These are phyloP conservation scores for Netta rufina DNA, from an alignment of 2,797 vertebrate species.

Conservation along the genomic window DNA sequence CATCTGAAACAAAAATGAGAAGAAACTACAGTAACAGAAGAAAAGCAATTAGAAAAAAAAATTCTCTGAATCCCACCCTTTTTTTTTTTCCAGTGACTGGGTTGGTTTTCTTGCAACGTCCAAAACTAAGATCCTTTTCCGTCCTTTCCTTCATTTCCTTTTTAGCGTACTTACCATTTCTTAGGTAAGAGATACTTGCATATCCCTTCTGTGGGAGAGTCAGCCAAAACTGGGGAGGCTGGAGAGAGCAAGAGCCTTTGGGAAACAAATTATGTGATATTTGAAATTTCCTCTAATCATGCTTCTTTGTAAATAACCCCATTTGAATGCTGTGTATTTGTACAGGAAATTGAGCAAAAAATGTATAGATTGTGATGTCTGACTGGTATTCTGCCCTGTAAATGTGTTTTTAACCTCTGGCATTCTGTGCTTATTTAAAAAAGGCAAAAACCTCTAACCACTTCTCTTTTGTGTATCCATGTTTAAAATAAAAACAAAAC, in stretches of 20 bases:
- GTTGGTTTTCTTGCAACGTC: slow-evolving; percentile 29
- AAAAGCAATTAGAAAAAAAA: slow-evolving; percentile 41
- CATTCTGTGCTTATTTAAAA: slow-evolving; percentile 85
- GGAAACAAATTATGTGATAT: slow-evolving; percentile 74
- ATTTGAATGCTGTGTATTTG: slow-evolving; percentile 96
- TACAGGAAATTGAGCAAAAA: slow-evolving; percentile 95
- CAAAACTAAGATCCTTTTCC: slow-evolving; percentile 2
- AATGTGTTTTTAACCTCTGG: slow-evolving; percentile 89
- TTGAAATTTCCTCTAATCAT: slow-evolving; percentile 76
- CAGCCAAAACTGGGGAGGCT: slow-evolving; percentile 72
- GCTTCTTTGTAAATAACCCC: slow-evolving; percentile 89
- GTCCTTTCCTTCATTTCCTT: background rate
- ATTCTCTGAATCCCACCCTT: slow-evolving; percentile 6
- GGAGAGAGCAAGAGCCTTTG: slow-evolving; percentile 75
- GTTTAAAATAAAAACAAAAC: slow-evolving; percentile 80
- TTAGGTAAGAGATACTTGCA: slow-evolving; percentile 50
- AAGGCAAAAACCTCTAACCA: slow-evolving; percentile 79
- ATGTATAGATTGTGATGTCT: slow-evolving; percentile 93
- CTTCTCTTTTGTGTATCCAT: slow-evolving; percentile 89
- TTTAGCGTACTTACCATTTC: slow-evolving; percentile 53
- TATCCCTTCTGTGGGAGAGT: slow-evolving; percentile 63
- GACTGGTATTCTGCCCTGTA: slow-evolving; percentile 91
- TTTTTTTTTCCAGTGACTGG: background rate
- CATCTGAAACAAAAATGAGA: slow-evolving; percentile 26
- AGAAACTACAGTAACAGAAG: slow-evolving; percentile 23